A percentile compares a stretch with the other conserved stretches of the same genome.
Evolutionary conservation across 2,113 vertebrate genomes (phyloP).

Genomic region (Microtus montanus): DNA sequence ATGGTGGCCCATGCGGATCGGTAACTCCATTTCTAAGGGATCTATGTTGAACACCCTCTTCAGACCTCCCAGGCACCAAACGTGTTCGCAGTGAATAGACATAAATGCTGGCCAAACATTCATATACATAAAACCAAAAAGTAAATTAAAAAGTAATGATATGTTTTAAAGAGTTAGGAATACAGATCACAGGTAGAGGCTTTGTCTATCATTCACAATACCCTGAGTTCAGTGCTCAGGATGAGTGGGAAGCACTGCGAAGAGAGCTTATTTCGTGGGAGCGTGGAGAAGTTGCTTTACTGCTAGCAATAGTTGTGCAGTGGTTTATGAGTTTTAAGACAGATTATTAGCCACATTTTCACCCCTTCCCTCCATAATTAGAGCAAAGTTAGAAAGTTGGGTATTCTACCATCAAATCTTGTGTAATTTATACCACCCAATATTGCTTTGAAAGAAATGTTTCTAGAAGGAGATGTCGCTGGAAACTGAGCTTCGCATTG

Average conservation of each 20-base stretch:
- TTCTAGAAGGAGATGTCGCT: neutral
- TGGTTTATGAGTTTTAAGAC: neutral
- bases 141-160: neutral
- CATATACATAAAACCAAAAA: neutral
- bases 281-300: neutral
- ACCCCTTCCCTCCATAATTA: neutral
- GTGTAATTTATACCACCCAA: neutral
- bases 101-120: neutral
- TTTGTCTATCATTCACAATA: neutral
- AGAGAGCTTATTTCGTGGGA: neutral
- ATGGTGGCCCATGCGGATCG: neutral
- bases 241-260: neutral
- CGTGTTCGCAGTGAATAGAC: neutral
- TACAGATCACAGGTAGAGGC: neutral
- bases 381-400: neutral
- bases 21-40: neutral
- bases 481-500: neutral
- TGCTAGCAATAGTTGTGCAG: neutral
- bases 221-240: neutral
- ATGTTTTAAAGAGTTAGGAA: neutral
- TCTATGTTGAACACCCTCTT: neutral
- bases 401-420: neutral
- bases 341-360: neutral
- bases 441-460: neutral
- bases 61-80: neutral